Evolutionary conservation across 2,888 invertebrate genomes (phyloP).

Genomic region (Aphidius colemani): DNA sequence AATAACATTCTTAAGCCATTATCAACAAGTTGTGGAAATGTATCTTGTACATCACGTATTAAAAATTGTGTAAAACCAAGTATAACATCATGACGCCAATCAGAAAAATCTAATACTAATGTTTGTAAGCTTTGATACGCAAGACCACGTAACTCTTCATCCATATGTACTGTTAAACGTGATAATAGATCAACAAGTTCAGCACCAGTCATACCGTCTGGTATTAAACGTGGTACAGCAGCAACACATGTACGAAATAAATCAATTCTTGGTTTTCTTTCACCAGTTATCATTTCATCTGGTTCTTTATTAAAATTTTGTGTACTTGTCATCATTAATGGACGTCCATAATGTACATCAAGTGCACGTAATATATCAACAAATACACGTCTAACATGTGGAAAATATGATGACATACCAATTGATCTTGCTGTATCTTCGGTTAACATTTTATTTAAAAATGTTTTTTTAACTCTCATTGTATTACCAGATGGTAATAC

Average conservation of each 20-base stretch:
- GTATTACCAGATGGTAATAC: slow-evolving; percentile 95
- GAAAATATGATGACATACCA: slow-evolving; percentile 96
- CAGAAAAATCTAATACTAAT: slow-evolving; percentile 92
- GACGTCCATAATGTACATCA: slow-evolving; percentile 95
- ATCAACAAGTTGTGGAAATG: slow-evolving; percentile 87
- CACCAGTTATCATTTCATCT: slow-evolving; percentile 90
- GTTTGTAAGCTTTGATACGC: slow-evolving; percentile 96
- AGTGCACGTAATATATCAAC: slow-evolving; percentile 93
- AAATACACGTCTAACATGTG: slow-evolving; percentile 92
- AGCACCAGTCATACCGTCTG: slow-evolving; percentile 93
- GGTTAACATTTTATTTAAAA: slow-evolving; percentile 93
- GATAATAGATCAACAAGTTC: slow-evolving; percentile 94
- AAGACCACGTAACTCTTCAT: slow-evolving; percentile 92
- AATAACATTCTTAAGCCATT: slow-evolving; percentile 90
- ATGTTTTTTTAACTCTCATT: slow-evolving; percentile 91
- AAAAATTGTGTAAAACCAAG: slow-evolving; percentile 89
- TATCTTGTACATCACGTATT: slow-evolving; percentile 89
- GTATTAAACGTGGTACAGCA: slow-evolving; percentile 95
- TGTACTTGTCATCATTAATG: slow-evolving; percentile 93
- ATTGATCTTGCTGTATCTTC: slow-evolving; percentile 96
- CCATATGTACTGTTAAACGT: slow-evolving; percentile 95
- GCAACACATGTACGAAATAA: slow-evolving; percentile 98
- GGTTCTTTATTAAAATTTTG: slow-evolving; percentile 96
- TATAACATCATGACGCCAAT: slow-evolving; percentile 96
- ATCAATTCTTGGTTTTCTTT: slow-evolving; percentile 96